These are phyloP conservation scores for Chelonus insularis DNA, from an alignment of 1,140 invertebrate genomes.

Conservation along the genomic window DNA sequence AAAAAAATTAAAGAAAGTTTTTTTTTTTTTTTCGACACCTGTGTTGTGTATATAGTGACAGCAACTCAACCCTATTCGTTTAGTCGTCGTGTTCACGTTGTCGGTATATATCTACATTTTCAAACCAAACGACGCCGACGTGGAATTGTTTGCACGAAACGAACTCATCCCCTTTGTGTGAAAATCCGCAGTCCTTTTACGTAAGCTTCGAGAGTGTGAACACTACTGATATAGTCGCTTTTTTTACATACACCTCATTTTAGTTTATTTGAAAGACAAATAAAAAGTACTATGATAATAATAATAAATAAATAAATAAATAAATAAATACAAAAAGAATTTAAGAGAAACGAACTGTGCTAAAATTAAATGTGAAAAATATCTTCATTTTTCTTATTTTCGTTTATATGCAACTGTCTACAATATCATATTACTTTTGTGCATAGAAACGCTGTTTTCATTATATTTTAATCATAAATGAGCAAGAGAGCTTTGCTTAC, in stretches of 20 bases:
- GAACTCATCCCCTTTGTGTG: not conserved
- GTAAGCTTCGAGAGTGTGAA: not conserved
- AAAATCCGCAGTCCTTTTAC: not conserved
- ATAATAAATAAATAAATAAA: no score
- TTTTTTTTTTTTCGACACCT: no score
- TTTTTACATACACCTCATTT: not conserved
- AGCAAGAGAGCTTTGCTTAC: not conserved
- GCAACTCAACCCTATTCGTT: not conserved
- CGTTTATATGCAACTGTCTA: no score
- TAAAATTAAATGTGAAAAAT: no score
- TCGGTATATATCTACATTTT: slow-evolving; percentile 8
- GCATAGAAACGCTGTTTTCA: no score
- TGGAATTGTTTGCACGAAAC: slow-evolving; percentile 12
- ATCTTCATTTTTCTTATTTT: no score
- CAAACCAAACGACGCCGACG: not conserved
- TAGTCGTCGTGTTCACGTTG: slow-evolving; percentile 2
- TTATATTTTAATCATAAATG: not conserved
- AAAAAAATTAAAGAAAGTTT: no score
- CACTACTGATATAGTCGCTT: not conserved
- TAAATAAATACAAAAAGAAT: no score
- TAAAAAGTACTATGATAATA: no score
- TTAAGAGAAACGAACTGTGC: no score
- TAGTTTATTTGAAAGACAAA: not conserved
- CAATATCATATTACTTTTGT: no score
- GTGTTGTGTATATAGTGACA: not conserved